Base-by-base conservation (phyloP, 2,113 vertebrate genomes). In the Philantomba maxwellii region DNA sequence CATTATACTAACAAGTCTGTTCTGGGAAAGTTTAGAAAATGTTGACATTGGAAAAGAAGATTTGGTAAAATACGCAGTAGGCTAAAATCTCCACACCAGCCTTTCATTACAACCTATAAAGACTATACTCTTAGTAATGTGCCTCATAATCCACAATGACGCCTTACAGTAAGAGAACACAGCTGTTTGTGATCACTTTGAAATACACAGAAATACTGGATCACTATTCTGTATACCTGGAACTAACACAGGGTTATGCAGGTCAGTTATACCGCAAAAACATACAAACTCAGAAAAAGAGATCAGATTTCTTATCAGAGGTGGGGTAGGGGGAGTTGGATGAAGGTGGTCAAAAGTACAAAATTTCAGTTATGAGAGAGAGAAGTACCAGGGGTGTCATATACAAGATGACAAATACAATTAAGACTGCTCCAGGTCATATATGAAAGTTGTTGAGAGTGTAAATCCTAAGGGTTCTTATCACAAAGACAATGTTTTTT, bases 1-100 rank as follows among this genome's bases (percentile, higher is more conserved):
- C 28, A 58, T 47, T 64, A 87, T 15, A 87, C 23, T 66, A 84
- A 92, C 19, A 96, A 75, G 17, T 93, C n/a, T 70, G 26, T 70
- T 93, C 64, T 26, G 30, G 95, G 62, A 89, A 89, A 91, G 66
- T 39, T 82, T 33, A 85, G 75, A 91, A 94, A 87, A 94, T 39
- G 80, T 49, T 55, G 60, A 92, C 43, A 6, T 25, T 64, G 23
- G 62, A 51, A 95, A 97, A 91, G 0, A 0, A 85, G 28, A 3
- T 39, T 95, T 60, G 62, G 45, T 28, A 36, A 78, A 60, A 94
- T 30, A 51, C 0, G 12, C 39, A 53, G 43, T 12, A 89, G 45
- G n/a, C 53, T 87, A 81, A 45, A 60, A 80, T 7, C 3, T 84
- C 62, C 36, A 33, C 9, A 51, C 28, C 6, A 75, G 28, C 23